A percentile compares a stretch with the other conserved stretches of the same genome.
phyloP scores from a whole-genome alignment of 2,888 invertebrate species.

The Patella caerulea region DNA sequence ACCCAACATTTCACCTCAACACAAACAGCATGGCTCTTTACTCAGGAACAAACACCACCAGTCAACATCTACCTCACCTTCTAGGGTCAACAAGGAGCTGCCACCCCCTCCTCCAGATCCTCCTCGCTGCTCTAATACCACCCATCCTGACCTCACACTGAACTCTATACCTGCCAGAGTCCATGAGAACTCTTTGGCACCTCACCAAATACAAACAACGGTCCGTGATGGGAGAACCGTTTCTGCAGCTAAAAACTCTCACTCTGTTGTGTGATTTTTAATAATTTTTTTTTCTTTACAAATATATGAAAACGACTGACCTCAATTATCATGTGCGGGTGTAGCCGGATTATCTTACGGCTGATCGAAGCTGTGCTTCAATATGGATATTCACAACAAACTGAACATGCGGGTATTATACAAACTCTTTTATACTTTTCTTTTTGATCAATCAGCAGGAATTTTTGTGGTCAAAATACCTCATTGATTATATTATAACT shows the following conservation, averaged over 20 bases:
- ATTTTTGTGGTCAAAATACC: slow-evolving; percentile 9
- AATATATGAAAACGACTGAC: slow-evolving; percentile 9
- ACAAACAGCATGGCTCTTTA: neutral
- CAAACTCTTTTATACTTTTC: slow-evolving; percentile 5
- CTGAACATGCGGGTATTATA: slow-evolving; percentile 12
- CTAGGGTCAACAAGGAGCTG: neutral
- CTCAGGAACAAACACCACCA: slow-evolving; percentile 12
- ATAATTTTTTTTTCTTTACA: slow-evolving; percentile 7
- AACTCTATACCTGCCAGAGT: slow-evolving; percentile 1
- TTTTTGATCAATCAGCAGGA: neutral
- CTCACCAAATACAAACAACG: slow-evolving; percentile 12
- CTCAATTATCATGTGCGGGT: slow-evolving; percentile 6
- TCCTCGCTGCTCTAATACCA: neutral
- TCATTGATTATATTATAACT: neutral
- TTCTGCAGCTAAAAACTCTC: slow-evolving; percentile 10
- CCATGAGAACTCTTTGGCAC: neutral
- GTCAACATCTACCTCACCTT: slow-evolving; percentile 10
- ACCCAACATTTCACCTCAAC: slow-evolving; percentile 2
- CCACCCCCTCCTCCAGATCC: slow-evolving; percentile 5
- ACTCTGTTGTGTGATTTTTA: slow-evolving; percentile 10
- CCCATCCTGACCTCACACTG: slow-evolving; percentile 6
- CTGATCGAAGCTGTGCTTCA: slow-evolving; percentile 8
- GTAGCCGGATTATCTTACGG: slow-evolving; percentile 12
- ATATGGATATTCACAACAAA: slow-evolving; percentile 7
- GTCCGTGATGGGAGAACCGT: slow-evolving; percentile 2